Conservation (phyloP, 2,888 invertebrate species). For the Andrena trimmerana region DNA sequence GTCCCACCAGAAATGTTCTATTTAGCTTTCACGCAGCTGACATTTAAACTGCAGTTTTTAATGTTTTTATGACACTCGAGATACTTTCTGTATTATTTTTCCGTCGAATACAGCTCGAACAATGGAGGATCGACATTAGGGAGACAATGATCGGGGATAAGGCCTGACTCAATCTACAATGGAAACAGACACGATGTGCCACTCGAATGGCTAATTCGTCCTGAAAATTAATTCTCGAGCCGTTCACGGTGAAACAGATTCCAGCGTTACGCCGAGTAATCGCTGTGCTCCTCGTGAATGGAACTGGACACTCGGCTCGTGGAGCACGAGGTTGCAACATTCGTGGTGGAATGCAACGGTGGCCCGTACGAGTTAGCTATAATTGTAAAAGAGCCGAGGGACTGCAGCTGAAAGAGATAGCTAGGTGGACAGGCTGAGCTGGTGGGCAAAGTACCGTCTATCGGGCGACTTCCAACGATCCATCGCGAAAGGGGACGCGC, state of each 20-base stretch:
- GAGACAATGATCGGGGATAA: neutral
- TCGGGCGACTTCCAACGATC: slow-evolving; percentile 34
- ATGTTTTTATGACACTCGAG: no score
- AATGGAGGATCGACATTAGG: no score
- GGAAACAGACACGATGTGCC: slow-evolving; percentile 11
- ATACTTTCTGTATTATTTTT: neutral
- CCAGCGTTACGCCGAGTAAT: slow-evolving; percentile 51
- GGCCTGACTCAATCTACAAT: slow-evolving; percentile 6
- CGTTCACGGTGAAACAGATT: slow-evolving; percentile 53
- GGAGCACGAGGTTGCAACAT: slow-evolving; percentile 38
- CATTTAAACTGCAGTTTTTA: neutral
- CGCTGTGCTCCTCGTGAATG: slow-evolving; percentile 72
- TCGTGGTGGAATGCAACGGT: slow-evolving; percentile 78
- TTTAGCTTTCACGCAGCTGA: slow-evolving; percentile 15
- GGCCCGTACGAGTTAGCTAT: slow-evolving; percentile 56
- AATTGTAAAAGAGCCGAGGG: slow-evolving; percentile 44
- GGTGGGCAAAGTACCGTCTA: slow-evolving; percentile 49
- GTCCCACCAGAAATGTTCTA: slow-evolving; percentile 1
- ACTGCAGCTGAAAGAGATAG: slow-evolving; percentile 35
- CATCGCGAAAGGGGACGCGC: neutral
- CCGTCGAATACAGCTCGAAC: neutral
- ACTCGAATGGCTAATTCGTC: neutral
- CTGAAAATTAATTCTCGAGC: slow-evolving; percentile 43
- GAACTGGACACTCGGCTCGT: slow-evolving; percentile 75
- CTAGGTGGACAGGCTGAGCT: slow-evolving; percentile 30